Evolutionary conservation across 2,888 invertebrate species (phyloP).

Genomic region (Deilephila porcellus): DNA sequence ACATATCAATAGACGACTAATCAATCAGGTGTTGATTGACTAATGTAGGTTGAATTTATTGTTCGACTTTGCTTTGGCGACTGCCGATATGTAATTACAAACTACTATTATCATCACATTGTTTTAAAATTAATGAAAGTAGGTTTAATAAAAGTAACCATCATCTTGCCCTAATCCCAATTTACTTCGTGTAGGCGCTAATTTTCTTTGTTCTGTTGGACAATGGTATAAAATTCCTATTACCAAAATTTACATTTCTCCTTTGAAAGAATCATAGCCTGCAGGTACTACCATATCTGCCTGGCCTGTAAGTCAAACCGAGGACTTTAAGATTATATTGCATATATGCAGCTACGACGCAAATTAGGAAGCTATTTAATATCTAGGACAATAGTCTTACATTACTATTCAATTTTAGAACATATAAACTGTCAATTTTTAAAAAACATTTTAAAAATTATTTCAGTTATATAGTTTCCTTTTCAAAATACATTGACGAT

Average conservation of each 20-base stretch:
- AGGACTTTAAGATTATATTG: too few species aligned
- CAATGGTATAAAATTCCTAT: background rate
- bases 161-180: background rate
- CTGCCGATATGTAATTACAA: constrained; percentile 2
- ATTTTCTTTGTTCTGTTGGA: background rate
- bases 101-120: background rate
- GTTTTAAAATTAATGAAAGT: background rate
- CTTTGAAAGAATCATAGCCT: too few species aligned
- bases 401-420: background rate
- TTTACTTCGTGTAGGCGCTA: background rate
- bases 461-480: too few species aligned
- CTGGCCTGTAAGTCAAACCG: too few species aligned
- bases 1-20: background rate
- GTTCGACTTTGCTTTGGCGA: background rate
- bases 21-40: background rate
- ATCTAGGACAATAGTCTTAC: too few species aligned
- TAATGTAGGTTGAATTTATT: background rate
- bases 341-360: too few species aligned
- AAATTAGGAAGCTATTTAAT: too few species aligned
- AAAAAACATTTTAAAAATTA: too few species aligned
- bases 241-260: too few species aligned
- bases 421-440: background rate
- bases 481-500: too few species aligned
- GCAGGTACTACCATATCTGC: too few species aligned
- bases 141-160: background rate